phyloP scores from a whole-genome alignment of 2,888 invertebrate genomes.

The Zele albiditarsus region DNA sequence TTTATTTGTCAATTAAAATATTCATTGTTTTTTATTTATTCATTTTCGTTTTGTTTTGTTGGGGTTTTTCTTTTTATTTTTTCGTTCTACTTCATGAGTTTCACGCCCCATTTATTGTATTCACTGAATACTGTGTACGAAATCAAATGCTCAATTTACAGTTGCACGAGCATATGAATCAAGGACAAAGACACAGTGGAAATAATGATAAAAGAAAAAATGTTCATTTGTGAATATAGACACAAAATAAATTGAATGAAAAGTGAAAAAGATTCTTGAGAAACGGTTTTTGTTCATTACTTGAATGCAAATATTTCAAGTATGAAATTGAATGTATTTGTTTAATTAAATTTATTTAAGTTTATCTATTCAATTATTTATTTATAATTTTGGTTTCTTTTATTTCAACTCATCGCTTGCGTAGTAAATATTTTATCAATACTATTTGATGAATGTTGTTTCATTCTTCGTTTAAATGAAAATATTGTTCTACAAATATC shows the following conservation, averaged over 20 bases:
- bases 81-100: background rate
- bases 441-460: no score
- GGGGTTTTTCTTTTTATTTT: background rate
- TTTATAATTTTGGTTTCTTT: no score
- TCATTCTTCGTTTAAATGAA: no score
- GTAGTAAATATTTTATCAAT: no score
- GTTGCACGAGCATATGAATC: constrained; percentile 6
- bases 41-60: no score
- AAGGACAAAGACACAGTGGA: constrained; percentile 2
- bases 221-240: background rate
- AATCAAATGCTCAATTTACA: constrained; percentile 7
- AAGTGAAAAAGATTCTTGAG: no score
- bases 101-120: constrained; percentile 19
- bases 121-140: background rate
- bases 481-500: no score
- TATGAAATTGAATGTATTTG: no score
- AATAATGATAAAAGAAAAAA: background rate
- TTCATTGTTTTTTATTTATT: background rate
- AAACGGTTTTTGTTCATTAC: no score
- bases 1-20: background rate
- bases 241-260: background rate
- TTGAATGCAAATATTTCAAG: no score
- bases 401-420: background rate
- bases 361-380: no score
- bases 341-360: no score